A percentile compares a stretch with the other conserved stretches of the same genome.
These are phyloP conservation scores for Cataglyphis hispanica DNA, from an alignment of 1,140 invertebrate genomes.

Conservation along the genomic window DNA sequence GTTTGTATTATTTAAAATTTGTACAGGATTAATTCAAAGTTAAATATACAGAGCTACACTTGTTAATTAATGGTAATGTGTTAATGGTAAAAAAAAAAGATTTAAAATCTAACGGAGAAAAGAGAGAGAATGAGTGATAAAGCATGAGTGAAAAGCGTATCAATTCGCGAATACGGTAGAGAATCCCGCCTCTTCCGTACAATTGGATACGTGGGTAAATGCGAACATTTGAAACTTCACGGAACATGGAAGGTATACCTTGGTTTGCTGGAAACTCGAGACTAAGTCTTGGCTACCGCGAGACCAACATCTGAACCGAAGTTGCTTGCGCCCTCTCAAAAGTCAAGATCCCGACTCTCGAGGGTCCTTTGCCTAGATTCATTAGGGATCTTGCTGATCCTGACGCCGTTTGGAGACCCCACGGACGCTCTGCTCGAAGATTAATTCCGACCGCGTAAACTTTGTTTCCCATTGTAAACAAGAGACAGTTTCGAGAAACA, in stretches of 20 bases:
- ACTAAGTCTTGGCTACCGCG: slow-evolving; percentile 76
- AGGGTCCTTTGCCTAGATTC: slow-evolving; percentile 78
- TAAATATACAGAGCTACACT: neutral
- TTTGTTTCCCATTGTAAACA: slow-evolving; percentile 72
- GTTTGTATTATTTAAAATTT: neutral
- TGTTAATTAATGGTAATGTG: neutral
- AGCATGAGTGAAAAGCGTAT: neutral
- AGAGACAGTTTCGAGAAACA: slow-evolving; percentile 55
- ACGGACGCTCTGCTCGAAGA: slow-evolving; percentile 65
- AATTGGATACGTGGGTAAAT: slow-evolving; percentile 70
- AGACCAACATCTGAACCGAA: slow-evolving; percentile 77
- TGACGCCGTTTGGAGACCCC: slow-evolving; percentile 68
- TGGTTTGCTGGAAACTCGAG: slow-evolving; percentile 79
- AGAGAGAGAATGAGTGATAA: neutral
- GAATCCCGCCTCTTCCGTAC: slow-evolving; percentile 53
- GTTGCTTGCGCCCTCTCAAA: slow-evolving; percentile 78
- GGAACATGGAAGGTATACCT: slow-evolving; percentile 65
- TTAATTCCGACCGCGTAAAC: slow-evolving; percentile 77
- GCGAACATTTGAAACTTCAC: slow-evolving; percentile 68
- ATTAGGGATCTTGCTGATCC: slow-evolving; percentile 81
- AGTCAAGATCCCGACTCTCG: slow-evolving; percentile 75
- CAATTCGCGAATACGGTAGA: slow-evolving; percentile 23
- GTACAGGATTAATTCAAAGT: neutral
- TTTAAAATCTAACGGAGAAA: too few species aligned
- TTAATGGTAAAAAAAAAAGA: too few species aligned